Percentiles rank a stretch among this genome's conserved stretches.
Evolutionary conservation across 2,888 invertebrate genomes (phyloP).

Genomic region (Pecten maximus): DNA sequence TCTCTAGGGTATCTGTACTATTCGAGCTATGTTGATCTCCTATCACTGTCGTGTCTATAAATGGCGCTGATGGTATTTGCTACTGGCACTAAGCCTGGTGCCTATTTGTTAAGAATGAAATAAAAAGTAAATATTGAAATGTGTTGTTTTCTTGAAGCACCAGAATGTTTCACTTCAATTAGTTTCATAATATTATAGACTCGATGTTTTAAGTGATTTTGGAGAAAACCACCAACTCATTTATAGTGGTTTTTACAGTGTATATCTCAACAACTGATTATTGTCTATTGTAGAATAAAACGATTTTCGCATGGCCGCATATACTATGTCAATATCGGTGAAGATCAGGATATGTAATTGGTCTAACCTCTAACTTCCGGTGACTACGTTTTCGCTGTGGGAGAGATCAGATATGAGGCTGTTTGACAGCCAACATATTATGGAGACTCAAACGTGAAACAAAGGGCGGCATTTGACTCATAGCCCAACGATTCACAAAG

Average conservation of each 20-base stretch:
- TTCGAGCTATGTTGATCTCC: too few species aligned
- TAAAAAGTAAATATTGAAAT: too few species aligned
- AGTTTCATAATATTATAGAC: too few species aligned
- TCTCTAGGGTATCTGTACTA: not conserved
- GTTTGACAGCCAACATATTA: conserved; percentile 24
- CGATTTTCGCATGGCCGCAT: conserved; percentile 20
- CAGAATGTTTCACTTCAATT: too few species aligned
- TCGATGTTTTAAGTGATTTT: too few species aligned
- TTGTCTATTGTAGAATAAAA: not conserved
- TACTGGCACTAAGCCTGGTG: too few species aligned
- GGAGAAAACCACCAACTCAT: too few species aligned
- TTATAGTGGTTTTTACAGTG: too few species aligned
- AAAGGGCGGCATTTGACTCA: not conserved
- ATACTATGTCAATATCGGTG: not conserved
- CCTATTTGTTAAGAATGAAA: too few species aligned
- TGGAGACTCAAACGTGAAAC: conserved; percentile 13
- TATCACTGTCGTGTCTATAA: too few species aligned
- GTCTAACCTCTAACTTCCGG: conserved; percentile 29
- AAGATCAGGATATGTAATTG: not conserved
- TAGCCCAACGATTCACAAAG: not conserved
- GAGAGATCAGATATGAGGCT: not conserved
- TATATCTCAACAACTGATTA: not conserved
- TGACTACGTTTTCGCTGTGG: conserved; percentile 3
- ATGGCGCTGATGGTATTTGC: too few species aligned
- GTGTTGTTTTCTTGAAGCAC: too few species aligned